Conservation (phyloP, 37 sponge, comb jelly and placozoan genomes). For the Chondrosia reniformis region DNA sequence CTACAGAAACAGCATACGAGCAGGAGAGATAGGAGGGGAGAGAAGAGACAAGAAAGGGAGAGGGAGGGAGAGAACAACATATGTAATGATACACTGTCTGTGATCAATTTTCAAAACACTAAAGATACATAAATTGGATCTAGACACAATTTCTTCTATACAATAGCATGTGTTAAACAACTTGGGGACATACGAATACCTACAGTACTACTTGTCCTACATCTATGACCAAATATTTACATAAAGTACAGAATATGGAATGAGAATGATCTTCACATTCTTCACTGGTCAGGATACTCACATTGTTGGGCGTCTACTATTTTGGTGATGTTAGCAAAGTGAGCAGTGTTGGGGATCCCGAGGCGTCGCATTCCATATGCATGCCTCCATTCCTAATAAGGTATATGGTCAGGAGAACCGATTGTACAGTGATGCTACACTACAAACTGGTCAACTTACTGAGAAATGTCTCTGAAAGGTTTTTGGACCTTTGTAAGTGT, state of each 20-base stretch:
- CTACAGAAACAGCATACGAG: not conserved
- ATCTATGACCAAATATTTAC: no score
- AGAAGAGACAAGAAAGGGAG: not conserved
- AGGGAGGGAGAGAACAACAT: not conserved
- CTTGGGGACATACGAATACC: no score
- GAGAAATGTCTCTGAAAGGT: conserved; percentile 98
- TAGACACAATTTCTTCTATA: no score
- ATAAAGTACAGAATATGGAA: no score
- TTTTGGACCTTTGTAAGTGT: conserved; percentile 92
- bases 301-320: conserved; percentile 88
- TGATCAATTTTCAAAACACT: no score
- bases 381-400: conserved; percentile 89
- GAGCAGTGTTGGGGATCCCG: conserved; percentile 99
- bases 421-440: not conserved
- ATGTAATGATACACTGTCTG: no score
- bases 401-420: not conserved
- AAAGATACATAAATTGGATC: no score
- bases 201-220: no score
- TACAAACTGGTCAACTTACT: conserved; percentile 43
- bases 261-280: no score
- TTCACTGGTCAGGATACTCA: conserved; percentile 26
- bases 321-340: conserved; percentile 94
- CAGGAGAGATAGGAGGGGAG: not conserved
- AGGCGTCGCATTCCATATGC: conserved; percentile 98
- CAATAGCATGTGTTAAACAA: no score